Evolutionary conservation across 1,140 invertebrate genomes (phyloP), one percentile per base, ranked within the genome.

Genomic region (Cydia fagiglandana): DNA sequence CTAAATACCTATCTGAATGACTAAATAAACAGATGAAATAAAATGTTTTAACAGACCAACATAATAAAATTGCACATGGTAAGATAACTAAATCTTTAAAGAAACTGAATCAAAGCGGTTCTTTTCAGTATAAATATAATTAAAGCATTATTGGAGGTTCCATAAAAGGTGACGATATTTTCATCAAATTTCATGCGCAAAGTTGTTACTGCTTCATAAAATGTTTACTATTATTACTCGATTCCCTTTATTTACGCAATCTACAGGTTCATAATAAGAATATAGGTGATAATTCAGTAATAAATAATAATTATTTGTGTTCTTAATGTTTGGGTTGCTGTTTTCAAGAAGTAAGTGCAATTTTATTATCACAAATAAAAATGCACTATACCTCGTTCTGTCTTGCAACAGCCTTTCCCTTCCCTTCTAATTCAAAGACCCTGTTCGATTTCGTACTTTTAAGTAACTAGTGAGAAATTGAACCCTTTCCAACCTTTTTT

Each of bases 401-500:
- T 24, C 20, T 6, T 12, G 6, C 56, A 61, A 24, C 56, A 61
- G 17, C 53, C 53, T 4, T 20, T 9, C n/a, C 1, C 7, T 53
- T n/a, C 7, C 6, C 56, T 20, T 17, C 13, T 56, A 0, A 56
- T 53, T 17, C 38, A 75, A 64, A 30, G 9, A 41, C 15, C 38
- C 50, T 12, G 28, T 74, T 74, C 34, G 1, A 68, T 68, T 68
- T 70, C 66, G n/a, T 34, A 70, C 34, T 70, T 41, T 70, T 70
- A 70, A 70, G 34, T 41, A 45, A 68, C 64, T 68, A 68, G 64
- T 68, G 30, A 38, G 64, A 68, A 68, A 68, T 17, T 34, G 66
- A 70, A 70, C 66, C 66, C 66, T 70, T 70, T 38, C 15, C 4
- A 45, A 70, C 66, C 66, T 70, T 70, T 70, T 34, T 74, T 24